Percentiles rank a stretch among this genome's conserved stretches.
phyloP scores from a whole-genome alignment of 2,888 invertebrate species.

The Pachymerium ferrugineum region DNA sequence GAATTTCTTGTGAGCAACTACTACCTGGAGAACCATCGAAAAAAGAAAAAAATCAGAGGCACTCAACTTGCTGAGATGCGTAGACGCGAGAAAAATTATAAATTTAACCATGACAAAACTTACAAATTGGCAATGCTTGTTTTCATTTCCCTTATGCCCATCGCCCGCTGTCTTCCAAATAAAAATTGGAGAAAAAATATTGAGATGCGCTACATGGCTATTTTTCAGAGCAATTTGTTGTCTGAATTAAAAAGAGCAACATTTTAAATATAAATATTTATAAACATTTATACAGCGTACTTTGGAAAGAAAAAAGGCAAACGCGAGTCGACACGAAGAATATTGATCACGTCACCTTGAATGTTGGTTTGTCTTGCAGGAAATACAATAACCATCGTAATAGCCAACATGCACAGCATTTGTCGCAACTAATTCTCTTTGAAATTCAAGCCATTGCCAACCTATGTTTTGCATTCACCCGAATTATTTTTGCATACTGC shows the following conservation, averaged over 20 bases:
- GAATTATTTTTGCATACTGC: constrained; percentile 14
- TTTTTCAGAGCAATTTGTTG: not conserved
- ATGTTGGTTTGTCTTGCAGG: constrained; percentile 22
- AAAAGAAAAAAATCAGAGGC: not conserved
- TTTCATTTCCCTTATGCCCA: not conserved
- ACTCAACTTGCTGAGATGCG: not conserved
- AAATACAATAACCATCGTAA: constrained; percentile 20
- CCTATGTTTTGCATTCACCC: constrained; percentile 3
- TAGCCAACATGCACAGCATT: constrained; percentile 16
- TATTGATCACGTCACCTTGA: constrained; percentile 18
- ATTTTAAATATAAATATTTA: not conserved
- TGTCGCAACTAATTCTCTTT: constrained; percentile 13
- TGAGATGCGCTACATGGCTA: not conserved
- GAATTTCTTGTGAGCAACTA: constrained; percentile 17
- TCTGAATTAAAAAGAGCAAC: constrained; percentile 4
- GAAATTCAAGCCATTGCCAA: constrained; percentile 20
- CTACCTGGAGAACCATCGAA: constrained; percentile 6
- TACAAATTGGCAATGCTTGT: not conserved
- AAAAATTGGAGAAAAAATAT: no score
- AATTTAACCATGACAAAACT: constrained; percentile 7
- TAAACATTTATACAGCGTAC: not conserved
- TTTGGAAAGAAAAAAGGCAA: not conserved
- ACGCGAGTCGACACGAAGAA: constrained; percentile 1
- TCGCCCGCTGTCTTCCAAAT: not conserved
- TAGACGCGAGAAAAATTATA: not conserved